Conservation (phyloP, 2,113 vertebrate species). For the Oncorhynchus keta region DNA sequence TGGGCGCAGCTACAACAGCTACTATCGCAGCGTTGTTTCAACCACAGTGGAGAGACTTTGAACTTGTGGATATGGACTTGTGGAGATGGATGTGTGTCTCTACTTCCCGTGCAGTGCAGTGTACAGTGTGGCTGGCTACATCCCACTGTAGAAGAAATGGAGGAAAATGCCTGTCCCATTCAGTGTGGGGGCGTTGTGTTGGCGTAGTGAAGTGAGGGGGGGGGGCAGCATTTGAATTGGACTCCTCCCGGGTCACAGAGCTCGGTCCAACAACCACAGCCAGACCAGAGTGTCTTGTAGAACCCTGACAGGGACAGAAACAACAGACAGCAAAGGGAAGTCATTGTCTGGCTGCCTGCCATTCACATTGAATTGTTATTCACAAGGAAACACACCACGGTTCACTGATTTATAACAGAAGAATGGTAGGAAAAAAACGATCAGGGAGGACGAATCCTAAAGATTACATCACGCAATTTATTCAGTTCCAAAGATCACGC, state of each 20-base stretch:
- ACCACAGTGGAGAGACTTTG: constrained; percentile 56
- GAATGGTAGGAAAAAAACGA: constrained; percentile 7
- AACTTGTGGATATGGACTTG: constrained; percentile 56
- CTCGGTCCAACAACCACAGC: constrained; percentile 63
- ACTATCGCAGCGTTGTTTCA: constrained; percentile 54
- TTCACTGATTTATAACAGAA: constrained; percentile 37
- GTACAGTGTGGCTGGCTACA: too few relatives aligned
- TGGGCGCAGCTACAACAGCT: constrained; percentile 19
- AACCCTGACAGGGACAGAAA: constrained; percentile 60
- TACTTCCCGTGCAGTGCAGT: too few relatives aligned
- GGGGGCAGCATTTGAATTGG: constrained; percentile 23
- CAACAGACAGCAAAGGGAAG: constrained; percentile 64
- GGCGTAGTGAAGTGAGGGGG: constrained; percentile 32
- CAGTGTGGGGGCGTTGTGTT: constrained; percentile 19
- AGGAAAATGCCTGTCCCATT: constrained; percentile 20
- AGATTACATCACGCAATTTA: constrained; percentile 7
- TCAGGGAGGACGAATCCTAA: constrained; percentile 40
- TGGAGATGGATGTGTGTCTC: constrained; percentile 35
- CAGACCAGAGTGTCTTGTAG: constrained; percentile 58
- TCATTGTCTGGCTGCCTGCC: constrained; percentile 37
- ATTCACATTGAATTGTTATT: constrained; percentile 44
- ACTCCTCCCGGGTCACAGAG: constrained; percentile 28
- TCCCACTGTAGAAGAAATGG: constrained; percentile 8
- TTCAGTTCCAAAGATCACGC: background rate
- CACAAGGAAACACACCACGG: constrained; percentile 17